Evolutionary conservation across 2,113 vertebrate genomes (phyloP).

Genomic region (Patagioenas fasciata): DNA sequence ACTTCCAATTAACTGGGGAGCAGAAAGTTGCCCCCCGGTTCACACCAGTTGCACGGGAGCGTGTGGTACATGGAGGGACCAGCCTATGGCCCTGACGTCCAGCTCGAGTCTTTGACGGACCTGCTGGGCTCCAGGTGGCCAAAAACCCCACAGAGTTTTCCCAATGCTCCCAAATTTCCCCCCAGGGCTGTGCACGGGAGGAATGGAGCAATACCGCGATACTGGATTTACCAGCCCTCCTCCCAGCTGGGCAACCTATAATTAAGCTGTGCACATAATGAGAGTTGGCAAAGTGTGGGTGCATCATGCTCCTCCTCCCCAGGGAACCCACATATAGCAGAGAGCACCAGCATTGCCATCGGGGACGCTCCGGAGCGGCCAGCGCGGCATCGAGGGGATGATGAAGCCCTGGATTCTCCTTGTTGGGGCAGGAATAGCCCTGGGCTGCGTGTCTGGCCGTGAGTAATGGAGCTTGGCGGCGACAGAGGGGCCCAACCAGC

Average conservation of each 20-base stretch:
- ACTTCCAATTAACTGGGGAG: background rate
- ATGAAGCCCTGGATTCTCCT: constrained; percentile 32
- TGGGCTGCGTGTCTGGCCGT: background rate
- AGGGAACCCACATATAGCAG: background rate
- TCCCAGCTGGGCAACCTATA: background rate
- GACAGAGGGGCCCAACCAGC: background rate
- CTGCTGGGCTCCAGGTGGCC: background rate
- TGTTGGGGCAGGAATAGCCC: background rate
- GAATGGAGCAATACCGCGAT: background rate
- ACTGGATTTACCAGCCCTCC: constrained; percentile 49
- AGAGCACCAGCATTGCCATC: background rate
- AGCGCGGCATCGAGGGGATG: rapidly evolving
- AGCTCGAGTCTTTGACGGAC: rapidly evolving
- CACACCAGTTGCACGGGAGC: background rate
- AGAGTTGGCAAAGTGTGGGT: background rate
- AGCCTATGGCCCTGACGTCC: background rate
- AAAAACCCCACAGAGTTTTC: background rate
- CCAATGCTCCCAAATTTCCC: rapidly evolving
- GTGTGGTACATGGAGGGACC: rapidly evolving
- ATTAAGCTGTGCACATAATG: background rate
- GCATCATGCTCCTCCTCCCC: background rate
- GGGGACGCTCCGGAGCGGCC: background rate
- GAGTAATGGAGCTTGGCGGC: background rate
- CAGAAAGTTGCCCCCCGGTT: background rate
- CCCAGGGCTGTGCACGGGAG: rapidly evolving